phyloP scores from a whole-genome alignment of 2,888 invertebrate species.

The Standfussiana lucernea region DNA sequence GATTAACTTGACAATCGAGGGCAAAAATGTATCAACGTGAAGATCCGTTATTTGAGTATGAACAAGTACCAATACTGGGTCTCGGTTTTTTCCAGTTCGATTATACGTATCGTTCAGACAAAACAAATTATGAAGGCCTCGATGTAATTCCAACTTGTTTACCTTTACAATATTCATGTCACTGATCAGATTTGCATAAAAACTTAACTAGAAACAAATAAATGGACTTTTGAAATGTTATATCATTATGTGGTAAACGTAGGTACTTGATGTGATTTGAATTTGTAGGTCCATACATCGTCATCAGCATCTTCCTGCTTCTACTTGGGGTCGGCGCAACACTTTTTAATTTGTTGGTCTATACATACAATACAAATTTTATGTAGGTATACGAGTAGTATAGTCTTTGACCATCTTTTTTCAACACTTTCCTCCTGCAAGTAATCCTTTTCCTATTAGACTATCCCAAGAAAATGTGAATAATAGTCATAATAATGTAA shows the following conservation, averaged over 20 bases:
- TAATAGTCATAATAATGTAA: background rate
- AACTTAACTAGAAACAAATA: conserved; percentile 44
- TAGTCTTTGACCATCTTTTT: background rate
- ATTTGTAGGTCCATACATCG: background rate
- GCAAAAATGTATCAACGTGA: conserved; percentile 76
- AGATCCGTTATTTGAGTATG: conserved; percentile 79
- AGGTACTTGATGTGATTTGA: conserved; percentile 1
- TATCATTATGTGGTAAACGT: background rate
- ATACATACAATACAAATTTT: background rate
- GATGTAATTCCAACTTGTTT: conserved; percentile 63
- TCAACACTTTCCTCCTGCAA: background rate
- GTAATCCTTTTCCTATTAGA: background rate
- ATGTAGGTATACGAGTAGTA: too few species aligned
- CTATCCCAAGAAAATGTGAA: conserved; percentile 2
- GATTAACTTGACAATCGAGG: conserved; percentile 75
- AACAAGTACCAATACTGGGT: conserved; percentile 71
- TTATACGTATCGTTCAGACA: conserved; percentile 61
- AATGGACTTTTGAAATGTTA: conserved; percentile 12
- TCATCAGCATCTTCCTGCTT: too few species aligned
- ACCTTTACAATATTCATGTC: conserved; percentile 65
- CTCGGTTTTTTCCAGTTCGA: conserved; percentile 79
- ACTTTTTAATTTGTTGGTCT: background rate
- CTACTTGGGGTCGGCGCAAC: too few species aligned
- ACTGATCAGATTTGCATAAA: conserved; percentile 54
- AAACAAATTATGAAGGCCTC: conserved; percentile 69